Percentiles rank a stretch among this genome's conserved stretches.
Conservation (phyloP, 2,113 vertebrate species). For the Chaetura pelagica region DNA sequence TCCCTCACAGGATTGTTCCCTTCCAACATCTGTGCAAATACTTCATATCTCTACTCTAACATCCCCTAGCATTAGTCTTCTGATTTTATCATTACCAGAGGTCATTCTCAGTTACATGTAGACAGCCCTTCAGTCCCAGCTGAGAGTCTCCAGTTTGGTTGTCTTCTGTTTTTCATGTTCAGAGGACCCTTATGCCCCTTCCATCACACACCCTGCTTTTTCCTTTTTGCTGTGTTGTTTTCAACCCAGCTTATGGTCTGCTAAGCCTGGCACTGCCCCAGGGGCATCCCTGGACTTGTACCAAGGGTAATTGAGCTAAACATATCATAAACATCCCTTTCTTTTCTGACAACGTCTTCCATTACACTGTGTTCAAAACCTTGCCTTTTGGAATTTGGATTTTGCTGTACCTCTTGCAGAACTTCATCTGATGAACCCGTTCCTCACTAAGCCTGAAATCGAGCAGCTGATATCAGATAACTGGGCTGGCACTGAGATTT, state of each 20-base stretch:
- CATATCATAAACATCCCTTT: not conserved
- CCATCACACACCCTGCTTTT: not conserved
- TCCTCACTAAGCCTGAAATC: not conserved
- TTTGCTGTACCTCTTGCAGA: not conserved
- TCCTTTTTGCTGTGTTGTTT: not conserved
- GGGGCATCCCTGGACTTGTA: not conserved
- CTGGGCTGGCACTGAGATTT: not conserved
- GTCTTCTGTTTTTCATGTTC: not conserved
- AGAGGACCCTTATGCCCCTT: not conserved
- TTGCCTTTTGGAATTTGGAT: not conserved
- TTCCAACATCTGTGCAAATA: not conserved
- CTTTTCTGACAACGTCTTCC: not conserved
- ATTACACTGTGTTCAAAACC: not conserved
- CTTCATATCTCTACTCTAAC: not conserved
- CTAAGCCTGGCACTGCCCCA: not conserved
- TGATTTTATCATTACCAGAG: not conserved
- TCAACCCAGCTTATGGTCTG: not conserved
- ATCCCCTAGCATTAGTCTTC: not conserved
- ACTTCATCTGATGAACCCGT: not conserved
- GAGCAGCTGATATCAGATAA: not conserved
- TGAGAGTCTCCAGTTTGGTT: not conserved
- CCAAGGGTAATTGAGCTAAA: not conserved
- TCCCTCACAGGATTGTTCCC: not conserved
- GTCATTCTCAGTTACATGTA: not conserved
- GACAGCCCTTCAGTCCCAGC: not conserved